A percentile compares a stretch with the other conserved stretches of the same genome.
Conservation (phyloP, 2,797 vertebrate genomes). For the Forpus xanthops region DNA sequence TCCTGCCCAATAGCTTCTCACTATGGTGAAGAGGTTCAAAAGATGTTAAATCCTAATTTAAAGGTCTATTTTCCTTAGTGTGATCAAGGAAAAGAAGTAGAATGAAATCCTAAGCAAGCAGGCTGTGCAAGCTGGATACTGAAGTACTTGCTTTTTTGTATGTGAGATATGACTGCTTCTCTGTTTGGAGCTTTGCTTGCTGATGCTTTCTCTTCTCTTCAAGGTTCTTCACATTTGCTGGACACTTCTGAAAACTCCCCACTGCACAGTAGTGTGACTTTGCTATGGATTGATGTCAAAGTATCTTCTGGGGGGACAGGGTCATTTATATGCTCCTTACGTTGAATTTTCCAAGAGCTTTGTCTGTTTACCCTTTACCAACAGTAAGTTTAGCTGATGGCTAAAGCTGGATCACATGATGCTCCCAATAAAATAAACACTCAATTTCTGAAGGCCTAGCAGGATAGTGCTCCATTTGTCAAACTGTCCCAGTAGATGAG, state of each 20-base stretch:
- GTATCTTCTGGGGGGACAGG: not conserved
- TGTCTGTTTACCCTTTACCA: not conserved
- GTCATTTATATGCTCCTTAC: not conserved
- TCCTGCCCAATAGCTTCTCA: not conserved
- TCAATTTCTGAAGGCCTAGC: not conserved
- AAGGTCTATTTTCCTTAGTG: not conserved
- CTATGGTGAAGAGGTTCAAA: not conserved
- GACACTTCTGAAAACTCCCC: not conserved
- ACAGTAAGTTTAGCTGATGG: not conserved
- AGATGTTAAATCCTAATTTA: not conserved
- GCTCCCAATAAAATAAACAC: not conserved
- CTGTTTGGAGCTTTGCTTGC: not conserved
- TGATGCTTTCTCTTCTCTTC: not conserved
- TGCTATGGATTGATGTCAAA: not conserved
- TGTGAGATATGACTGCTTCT: not conserved
- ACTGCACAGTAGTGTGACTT: not conserved
- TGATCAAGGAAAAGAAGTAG: not conserved
- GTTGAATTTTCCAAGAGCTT: not conserved
- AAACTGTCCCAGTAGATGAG: not conserved
- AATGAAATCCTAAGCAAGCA: not conserved
- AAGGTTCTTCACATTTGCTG: not conserved
- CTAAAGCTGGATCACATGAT: not conserved
- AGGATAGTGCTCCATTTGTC: not conserved
- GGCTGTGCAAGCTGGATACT: not conserved
- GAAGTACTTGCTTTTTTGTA: not conserved